Base-by-base conservation (phyloP, 2,113 vertebrate genomes). In the Rhynchopsitta pachyrhyncha region DNA sequence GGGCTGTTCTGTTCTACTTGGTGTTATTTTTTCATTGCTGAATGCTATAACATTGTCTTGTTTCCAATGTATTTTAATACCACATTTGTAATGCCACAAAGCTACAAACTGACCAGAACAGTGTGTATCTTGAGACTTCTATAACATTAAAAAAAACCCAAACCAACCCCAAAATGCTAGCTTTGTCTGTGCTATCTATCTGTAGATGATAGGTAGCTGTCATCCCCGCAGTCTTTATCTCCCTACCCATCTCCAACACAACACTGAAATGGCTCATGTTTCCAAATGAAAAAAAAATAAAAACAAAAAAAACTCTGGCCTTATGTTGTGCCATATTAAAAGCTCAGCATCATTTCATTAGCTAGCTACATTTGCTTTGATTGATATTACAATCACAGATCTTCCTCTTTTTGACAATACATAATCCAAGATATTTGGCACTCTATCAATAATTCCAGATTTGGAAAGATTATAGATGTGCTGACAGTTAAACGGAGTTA, bases 371-470 rank as follows among this genome's bases (percentile, higher is more conserved):
- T 76, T 92, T 67, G 71, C 79, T 79, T 94, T 90, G 64, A 91
- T 88, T 90, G 91, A 79, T 86, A 80, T 79, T 91, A 64, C 75
- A 83, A 55, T 90, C 76, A 35, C 42, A 86, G 79, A 66, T 68
- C 63, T 92, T 73, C 75, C 73, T 60, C 87, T 68, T 84, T 90
- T 80, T 89, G 92, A 93, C 52, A 95, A 94, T 70, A 90, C 42
- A 55, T 92, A 94, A 92, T 59, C 86, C 81, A 92, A 94, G 88
- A 90, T 73, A 95, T 92, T 69, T 93, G 90, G 92, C 85, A 86
- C n/a, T 79, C 67, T 90, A 91, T 89, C 94, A 95, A 95, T 74
- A 87, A 62, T 94, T 93, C 94, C 92, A 95, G 90, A 47, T 88
- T 90, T 78, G 60, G 53, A 90, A 85, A 78, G 93, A 95, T 94